Evolutionary conservation across 2,797 vertebrate species (phyloP).

Genomic region (Remorina albescens): DNA sequence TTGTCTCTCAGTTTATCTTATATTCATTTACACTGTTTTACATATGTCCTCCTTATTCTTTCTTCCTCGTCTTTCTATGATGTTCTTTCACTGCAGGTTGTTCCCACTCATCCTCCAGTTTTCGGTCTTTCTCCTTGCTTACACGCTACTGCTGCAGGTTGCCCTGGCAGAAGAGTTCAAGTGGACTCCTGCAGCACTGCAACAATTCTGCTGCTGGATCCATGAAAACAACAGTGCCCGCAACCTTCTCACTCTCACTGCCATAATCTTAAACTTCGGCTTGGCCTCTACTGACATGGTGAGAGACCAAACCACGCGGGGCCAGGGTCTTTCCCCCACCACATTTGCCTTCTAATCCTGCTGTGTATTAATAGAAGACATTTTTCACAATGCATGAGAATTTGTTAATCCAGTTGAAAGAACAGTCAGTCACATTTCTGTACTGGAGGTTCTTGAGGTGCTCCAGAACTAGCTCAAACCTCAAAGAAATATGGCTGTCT

Average conservation of each 20-base stretch:
- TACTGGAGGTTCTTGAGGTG: too few relatives aligned
- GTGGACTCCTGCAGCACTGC: constrained; percentile 69
- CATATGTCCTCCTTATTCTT: background rate
- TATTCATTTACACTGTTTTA: background rate
- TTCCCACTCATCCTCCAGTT: constrained; percentile 77
- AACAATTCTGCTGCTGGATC: constrained; percentile 84
- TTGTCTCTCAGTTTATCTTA: background rate
- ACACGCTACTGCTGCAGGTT: constrained; percentile 80
- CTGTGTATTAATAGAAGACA: background rate
- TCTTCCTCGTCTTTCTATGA: background rate
- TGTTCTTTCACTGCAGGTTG: constrained; percentile 56
- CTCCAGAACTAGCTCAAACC: background rate
- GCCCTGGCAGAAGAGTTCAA: constrained; percentile 84
- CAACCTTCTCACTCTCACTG: constrained; percentile 81
- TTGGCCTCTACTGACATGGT: constrained; percentile 83
- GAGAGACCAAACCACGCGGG: constrained; percentile 21
- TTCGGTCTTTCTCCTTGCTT: constrained; percentile 75
- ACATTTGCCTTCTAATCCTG: background rate
- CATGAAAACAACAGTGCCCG: constrained; percentile 85
- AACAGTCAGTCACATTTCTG: background rate
- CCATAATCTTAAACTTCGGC: constrained; percentile 81
- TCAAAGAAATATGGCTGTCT: background rate
- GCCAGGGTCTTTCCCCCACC: background rate
- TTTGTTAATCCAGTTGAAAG: background rate
- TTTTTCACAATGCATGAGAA: background rate